phyloP scores from a whole-genome alignment of 2,113 vertebrate genomes.

The Pongo abelii region DNA sequence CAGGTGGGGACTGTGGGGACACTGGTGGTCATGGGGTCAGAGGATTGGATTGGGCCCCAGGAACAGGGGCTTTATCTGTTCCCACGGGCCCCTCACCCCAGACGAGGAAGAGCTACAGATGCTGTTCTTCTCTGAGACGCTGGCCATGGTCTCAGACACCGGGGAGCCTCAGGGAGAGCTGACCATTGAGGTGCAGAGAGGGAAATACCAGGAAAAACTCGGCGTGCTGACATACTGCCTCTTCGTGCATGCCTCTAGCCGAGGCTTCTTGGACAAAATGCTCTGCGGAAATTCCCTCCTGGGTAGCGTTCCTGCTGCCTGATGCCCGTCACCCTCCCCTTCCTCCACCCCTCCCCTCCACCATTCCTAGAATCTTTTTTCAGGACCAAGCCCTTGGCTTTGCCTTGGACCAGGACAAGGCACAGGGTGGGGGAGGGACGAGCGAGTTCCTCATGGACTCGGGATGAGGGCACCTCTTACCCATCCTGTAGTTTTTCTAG shows the following conservation, averaged over 20 bases:
- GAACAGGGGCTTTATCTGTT: background rate
- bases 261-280: constrained; percentile 77
- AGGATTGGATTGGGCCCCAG: background rate
- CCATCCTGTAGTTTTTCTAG: background rate
- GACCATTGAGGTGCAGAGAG: constrained; percentile 82
- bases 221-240: constrained; percentile 79
- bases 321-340: rapidly evolving
- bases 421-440: background rate
- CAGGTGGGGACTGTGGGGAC: background rate
- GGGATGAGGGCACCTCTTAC: background rate
- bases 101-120: constrained; percentile 52
- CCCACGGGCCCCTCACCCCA: background rate
- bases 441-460: background rate
- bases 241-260: constrained; percentile 86
- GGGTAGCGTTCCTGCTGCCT: constrained; percentile 79
- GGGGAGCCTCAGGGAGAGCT: constrained; percentile 85
- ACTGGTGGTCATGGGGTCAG: background rate
- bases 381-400: background rate
- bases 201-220: constrained; percentile 58
- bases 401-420: background rate
- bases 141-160: constrained; percentile 83
- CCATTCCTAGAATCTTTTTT: background rate
- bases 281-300: constrained; percentile 87
- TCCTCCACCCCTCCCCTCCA: background rate
- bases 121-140: constrained; percentile 85